Evolutionary conservation across 2,888 invertebrate species (phyloP), one percentile per base, ranked within the genome.

Genomic region (Mesorhabditis sp.): DNA sequence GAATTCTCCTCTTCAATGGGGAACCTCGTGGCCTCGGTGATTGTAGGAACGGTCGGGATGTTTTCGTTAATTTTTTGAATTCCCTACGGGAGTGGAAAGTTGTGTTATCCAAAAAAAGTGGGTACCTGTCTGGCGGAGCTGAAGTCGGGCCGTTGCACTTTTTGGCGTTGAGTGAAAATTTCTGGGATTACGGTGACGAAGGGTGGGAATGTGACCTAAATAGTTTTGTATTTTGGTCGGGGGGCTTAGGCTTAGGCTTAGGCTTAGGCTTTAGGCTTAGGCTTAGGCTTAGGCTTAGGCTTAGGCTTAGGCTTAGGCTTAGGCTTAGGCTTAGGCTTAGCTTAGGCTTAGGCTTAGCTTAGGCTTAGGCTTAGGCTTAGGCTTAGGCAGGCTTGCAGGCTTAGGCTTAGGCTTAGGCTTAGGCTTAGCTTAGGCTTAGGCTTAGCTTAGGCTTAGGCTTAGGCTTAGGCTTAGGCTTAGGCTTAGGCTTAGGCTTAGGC

Each of bases 101-200:
- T 65, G 15, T 61, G 41, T n/a, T 41, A 13, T n/a, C 62, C 13
- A 15, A 43, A 10, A 42, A 68, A 50, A 50, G n/a, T 10, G 58
- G 10, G 7, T 50, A 50, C 58, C n/a, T 10, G 7, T 13, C 7
- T n/a, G 7, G 7, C 58, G n/a, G n/a, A n/a, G 58, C 58, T 50
- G n/a, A 50, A 50, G n/a, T 50, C 58, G 58, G 58, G 58, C n/a
- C 58, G 58, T 50, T 50, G 58, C 58, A 50, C 58, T 50, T 50
- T 50, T n/a, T 50, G 58, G 7, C 58, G 7, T 50, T 50, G 71
- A n/a, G 70, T 70, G 70, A 79, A 72, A 7, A 81, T 50, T 66
- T 83, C 74, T 10, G 83, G 83, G 43, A 79, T 70, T 5, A 83
- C 78, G 5, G 83, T 84, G 15, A 83, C 73, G 69, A 83, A 82